Percentiles rank a stretch among this genome's conserved stretches.
Conservation (phyloP, 2,797 vertebrate species). For the Heterohyrax brucei region DNA sequence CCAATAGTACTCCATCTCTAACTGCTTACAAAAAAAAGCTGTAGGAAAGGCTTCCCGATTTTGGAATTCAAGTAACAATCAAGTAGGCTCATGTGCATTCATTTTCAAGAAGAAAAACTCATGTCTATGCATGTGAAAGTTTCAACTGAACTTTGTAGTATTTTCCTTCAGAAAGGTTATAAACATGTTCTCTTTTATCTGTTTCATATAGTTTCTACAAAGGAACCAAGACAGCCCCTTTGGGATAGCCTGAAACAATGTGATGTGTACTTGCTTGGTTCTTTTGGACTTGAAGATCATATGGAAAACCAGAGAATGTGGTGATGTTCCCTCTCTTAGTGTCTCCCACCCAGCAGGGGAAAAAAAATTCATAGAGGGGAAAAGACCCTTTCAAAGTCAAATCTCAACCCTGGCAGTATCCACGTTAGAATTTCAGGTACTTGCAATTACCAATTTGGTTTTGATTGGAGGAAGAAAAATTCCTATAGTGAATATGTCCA, state of each 20-base stretch:
- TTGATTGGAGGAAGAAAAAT: conserved; percentile 63
- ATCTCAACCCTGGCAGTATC: conserved; percentile 60
- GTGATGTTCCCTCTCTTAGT: background rate
- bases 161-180: background rate
- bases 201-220: background rate
- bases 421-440: conserved; percentile 58
- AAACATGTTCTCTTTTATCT: background rate
- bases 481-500: conserved; percentile 30
- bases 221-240: background rate
- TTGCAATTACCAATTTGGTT: conserved; percentile 66
- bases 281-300: background rate
- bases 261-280: background rate
- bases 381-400: conserved; percentile 71
- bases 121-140: background rate
- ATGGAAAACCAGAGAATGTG: background rate
- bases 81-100: background rate
- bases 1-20: background rate
- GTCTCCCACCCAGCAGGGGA: background rate
- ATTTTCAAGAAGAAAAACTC: conserved; percentile 19
- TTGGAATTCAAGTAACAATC: background rate
- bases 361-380: conserved; percentile 26
- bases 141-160: background rate
- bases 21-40: background rate
- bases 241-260: background rate
- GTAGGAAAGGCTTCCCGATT: background rate